A percentile compares a stretch with the other conserved stretches of the same genome.
Conservation (phyloP, 2,797 vertebrate genomes). For the Lates japonicus region DNA sequence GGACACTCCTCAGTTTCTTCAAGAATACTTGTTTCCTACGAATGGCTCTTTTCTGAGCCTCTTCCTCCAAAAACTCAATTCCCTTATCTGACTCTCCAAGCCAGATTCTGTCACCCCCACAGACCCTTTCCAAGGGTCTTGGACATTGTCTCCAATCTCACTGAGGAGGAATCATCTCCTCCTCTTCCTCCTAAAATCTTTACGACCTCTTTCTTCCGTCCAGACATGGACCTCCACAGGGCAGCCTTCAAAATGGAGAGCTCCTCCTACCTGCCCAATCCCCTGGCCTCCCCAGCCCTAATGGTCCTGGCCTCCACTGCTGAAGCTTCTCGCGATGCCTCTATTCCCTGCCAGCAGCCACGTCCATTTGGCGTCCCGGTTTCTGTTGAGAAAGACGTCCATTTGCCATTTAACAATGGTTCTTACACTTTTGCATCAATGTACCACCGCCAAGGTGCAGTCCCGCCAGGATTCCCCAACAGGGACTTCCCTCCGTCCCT, state of each 20-base stretch:
- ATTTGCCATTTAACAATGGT: conserved; percentile 98
- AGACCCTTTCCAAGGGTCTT: conserved; percentile 68
- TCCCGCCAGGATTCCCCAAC: conserved; percentile 95
- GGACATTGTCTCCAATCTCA: conserved; percentile 52
- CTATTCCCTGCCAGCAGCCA: conserved; percentile 97
- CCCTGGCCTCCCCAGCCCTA: conserved; percentile 96
- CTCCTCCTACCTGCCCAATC: conserved; percentile 98
- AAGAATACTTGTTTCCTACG: conserved; percentile 46
- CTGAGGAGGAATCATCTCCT: conserved; percentile 72
- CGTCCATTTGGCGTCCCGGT: conserved; percentile 97
- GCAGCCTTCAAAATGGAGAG: conserved; percentile 99
- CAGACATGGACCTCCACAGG: conserved; percentile 98
- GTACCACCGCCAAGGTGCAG: conserved; percentile 97
- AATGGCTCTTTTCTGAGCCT: conserved; percentile 61
- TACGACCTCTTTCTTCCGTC: conserved; percentile 70
- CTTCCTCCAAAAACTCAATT: conserved; percentile 47
- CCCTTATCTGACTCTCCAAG: conserved; percentile 9
- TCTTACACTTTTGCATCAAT: conserved; percentile 99
- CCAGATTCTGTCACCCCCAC: conserved; percentile 46
- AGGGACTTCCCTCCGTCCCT: conserved; percentile 98
- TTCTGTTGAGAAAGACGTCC: conserved; percentile 97
- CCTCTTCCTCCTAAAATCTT: conserved; percentile 70
- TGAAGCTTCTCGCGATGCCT: conserved; percentile 97
- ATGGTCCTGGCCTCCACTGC: conserved; percentile 99
- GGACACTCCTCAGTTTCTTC: conserved; percentile 33